Conservation (phyloP, 2,888 invertebrate species). For the Boloria euphrosyne region DNA sequence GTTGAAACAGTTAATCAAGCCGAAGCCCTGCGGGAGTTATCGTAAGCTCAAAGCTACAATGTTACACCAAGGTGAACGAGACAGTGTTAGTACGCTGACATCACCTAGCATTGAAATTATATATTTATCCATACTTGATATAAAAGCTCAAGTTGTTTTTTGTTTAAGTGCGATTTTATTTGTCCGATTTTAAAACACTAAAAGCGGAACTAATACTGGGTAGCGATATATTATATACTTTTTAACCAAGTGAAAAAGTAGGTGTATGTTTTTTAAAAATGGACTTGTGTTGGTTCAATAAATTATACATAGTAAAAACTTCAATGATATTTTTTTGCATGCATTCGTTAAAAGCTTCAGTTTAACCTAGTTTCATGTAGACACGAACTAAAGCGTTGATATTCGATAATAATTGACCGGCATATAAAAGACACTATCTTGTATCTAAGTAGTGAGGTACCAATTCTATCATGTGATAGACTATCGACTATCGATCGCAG, state of each 20-base stretch:
- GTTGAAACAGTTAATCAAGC: constrained; percentile 15
- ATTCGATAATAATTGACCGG: constrained; percentile 9
- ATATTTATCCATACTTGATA: not conserved
- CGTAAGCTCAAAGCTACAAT: constrained; percentile 34
- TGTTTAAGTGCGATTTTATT: too few species aligned
- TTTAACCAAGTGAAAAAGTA: too few species aligned
- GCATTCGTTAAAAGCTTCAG: not conserved
- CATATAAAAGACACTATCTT: not conserved
- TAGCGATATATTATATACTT: too few species aligned
- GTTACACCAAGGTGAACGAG: constrained; percentile 38
- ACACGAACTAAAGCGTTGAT: not conserved
- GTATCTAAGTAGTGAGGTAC: too few species aligned
- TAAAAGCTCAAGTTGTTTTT: too few species aligned
- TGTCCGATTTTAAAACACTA: too few species aligned
- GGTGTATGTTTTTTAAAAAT: too few species aligned
- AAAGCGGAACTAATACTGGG: too few species aligned
- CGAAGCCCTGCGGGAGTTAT: constrained; percentile 28
- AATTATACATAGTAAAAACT: not conserved
- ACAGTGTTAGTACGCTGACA: constrained; percentile 33
- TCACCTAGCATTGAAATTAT: constrained; percentile 27
- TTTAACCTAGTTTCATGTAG: constrained; percentile 3
- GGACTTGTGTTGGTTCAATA: too few species aligned
- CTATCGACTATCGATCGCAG: too few species aligned
- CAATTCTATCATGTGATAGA: not conserved
- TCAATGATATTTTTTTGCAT: not conserved